Base-by-base conservation (phyloP, 1,140 invertebrate species). In the Colletes gigas region DNA sequence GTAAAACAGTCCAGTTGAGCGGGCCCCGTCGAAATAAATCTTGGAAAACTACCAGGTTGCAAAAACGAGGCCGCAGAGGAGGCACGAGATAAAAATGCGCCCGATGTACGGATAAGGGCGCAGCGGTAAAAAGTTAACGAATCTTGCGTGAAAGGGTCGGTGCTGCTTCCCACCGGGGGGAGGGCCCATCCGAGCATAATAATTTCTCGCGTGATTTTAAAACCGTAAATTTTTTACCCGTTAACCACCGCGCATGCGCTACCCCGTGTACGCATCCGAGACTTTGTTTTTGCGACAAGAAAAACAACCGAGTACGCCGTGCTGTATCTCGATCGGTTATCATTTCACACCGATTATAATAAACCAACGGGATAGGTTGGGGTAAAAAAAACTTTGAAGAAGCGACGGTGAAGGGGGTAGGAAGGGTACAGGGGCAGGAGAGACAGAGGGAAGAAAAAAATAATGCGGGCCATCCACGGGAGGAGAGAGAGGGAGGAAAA, bases 281-380 rank as follows among this genome's bases (percentile, higher is more conserved):
- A 83, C 76, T 76, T 83, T 74, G 76, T 92, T 91, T 90, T 91
- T 89, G 75, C 67, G 1, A n/a, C 1, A 17, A 19, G 62, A 88
- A 91, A 90, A 92, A 91, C 89, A 89, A 78, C 62, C 4, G 5
- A 88, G 81, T 88, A 68, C 84, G 74, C 72, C 87, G 86, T 89
- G 83, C 84, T 88, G 86, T 90, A 92, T 91, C 90, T 87, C 76
- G 92, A 93, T 93, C 93, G 92, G 93, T 93, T 93, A 93, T 90
- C 92, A 93, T 93, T 93, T 93, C 93, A 93, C 93, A 92, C 93
- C 90, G 92, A 93, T 93, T 93, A 93, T 81, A 92, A 93, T 92
- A 92, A 93, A 92, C 86, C 83, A 59, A 52, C 15, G 67, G 65
- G 17, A 19, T 50, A 50, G 60, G 21, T 10, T 47, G 41, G 19